Evolutionary conservation across 2,797 vertebrate species (phyloP), one percentile per base, ranked within the genome.

Genomic region (Sternotherus odoratus): DNA sequence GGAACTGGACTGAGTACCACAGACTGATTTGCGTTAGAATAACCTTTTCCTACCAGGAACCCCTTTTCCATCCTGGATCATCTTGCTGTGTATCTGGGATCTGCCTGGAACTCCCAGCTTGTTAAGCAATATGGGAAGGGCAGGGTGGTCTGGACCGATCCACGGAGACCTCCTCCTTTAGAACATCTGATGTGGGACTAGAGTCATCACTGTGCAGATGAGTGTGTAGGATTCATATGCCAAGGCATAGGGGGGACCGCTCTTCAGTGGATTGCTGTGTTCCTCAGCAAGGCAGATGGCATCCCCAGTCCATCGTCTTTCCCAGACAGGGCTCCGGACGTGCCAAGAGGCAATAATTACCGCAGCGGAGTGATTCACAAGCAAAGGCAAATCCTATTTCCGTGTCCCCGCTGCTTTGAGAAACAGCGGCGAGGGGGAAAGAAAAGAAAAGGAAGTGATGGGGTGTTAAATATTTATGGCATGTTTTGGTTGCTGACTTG

Each of bases 401-500:
- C 51, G 0, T 91, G 92, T 97, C 95, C 87, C 89, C 92, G 85
- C 94, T 95, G 94, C 87, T 95, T 94, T 96, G 93, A 97, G 94
- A 96, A 96, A 96, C 94, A 96, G 93, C 86, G 91, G 96, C 86
- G 95, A 89, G 86, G 89, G 93, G 83, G 1, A 21, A 56, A 86
- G 94, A n/a, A 33, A n/a, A 53, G 75, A 39, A 50, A 93, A 90
- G 90, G 75, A 75, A 95, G 95, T 86, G 95, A 94, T 87, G 94
- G 74, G 91, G 80, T 95, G 95, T 97, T 96, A 97, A 98, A 97
- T 97, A 98, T 98, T 97, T 96, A 98, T 97, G 85, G 94, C 90
- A 39, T 95, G 95, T 96, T 97, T 97, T 95, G 96, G 95, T 96
- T 97, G 93, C 95, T 92, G 96, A 97, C 93, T 97, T 96, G 97